Base-by-base conservation (phyloP, 2,888 invertebrate species). In the Eilema griseolum region DNA sequence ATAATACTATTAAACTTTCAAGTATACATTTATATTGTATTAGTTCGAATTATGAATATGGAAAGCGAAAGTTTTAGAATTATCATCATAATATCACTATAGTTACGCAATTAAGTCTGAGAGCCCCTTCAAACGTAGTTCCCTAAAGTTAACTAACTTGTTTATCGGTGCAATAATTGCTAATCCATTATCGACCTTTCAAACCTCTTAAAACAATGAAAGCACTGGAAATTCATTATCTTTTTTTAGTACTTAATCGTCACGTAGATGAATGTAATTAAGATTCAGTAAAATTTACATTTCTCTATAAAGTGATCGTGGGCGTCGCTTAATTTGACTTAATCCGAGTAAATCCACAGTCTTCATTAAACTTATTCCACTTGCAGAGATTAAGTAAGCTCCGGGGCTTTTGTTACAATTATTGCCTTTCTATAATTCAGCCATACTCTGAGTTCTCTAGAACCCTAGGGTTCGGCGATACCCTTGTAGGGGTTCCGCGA, bases 311-410 rank as follows among this genome's bases (percentile, higher is more conserved):
- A 56, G n/a, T 31, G 61, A 71, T 63, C 67, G 69, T 68, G 67
- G 66, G 67, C 61, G 63, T 28, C 46, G 60, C 62, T 57, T 61
- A 61, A 26, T 56, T 74, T 67, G 14, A 61, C 52, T 66, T 73
- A 73, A 73, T 79, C 67, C 59, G 37, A 64, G 63, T 67, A 66
- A 78, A 76, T 69, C 37, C n/a, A n/a, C n/a, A n/a, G n/a, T 31
- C 24, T 59, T 59, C 4, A 33, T 69, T 33, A 63, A 68, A 56
- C 57, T 68, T 63, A 62, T 57, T 68, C 8, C 62, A 24, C 41
- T n/a, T 28, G 23, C 20, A 23, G 23, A 14, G 41, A 60, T 52
- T 61, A 52, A 52, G 23, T 23, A 24, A 24, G 37, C 20, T 12
- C 28, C 20, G 26, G n/a, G 14, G 10, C 31, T 11, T n/a, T 65